Evolutionary conservation across 2,113 vertebrate species (phyloP).

Genomic region (Podiceps cristatus): DNA sequence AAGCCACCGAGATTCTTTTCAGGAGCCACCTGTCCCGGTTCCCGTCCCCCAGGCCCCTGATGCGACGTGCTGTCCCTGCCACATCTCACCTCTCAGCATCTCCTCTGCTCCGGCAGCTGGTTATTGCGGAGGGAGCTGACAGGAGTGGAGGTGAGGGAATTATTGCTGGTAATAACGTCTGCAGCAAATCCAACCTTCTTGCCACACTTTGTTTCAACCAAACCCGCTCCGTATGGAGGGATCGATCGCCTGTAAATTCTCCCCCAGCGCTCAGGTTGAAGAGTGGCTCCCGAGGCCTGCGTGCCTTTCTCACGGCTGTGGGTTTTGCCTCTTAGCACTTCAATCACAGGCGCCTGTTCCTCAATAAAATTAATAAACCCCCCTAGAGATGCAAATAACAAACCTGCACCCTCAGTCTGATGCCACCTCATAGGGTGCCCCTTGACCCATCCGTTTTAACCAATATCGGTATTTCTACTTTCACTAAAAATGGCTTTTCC

Average conservation of each 20-base stretch:
- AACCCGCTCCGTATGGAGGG: background rate
- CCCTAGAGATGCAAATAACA: background rate
- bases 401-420: background rate
- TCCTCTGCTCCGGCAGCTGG: background rate
- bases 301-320: background rate
- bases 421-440: too few relatives aligned
- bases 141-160: background rate
- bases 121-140: background rate
- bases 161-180: background rate
- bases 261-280: background rate
- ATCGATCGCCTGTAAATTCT: background rate
- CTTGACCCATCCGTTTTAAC: background rate
- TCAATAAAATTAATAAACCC: background rate
- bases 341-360: background rate
- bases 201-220: background rate
- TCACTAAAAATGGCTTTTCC: background rate
- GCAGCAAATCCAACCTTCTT: background rate
- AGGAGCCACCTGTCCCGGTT: background rate
- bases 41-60: background rate
- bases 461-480: background rate
- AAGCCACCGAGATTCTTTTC: background rate
- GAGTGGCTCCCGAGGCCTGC: accelerated
- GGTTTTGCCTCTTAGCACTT: background rate
- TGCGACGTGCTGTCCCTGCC: background rate
- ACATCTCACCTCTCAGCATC: background rate